These are phyloP conservation scores for Sebastes baramenuke DNA, from an alignment of 2,797 vertebrate genomes.

Conservation along the genomic window DNA sequence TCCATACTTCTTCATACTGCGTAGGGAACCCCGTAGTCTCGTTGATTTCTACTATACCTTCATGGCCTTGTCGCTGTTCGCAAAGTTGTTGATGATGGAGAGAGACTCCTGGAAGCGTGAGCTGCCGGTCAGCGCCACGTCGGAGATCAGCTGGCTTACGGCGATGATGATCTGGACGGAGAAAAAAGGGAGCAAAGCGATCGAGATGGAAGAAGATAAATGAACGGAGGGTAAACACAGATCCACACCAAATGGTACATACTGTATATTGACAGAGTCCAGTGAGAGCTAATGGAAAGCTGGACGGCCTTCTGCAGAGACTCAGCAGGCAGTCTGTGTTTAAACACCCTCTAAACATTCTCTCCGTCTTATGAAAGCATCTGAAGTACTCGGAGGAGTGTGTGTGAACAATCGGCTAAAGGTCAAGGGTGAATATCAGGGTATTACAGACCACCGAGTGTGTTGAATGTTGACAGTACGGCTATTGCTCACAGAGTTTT, in stretches of 20 bases:
- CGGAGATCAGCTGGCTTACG: conserved; percentile 96
- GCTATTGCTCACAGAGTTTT: not conserved
- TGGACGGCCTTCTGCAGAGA: not conserved
- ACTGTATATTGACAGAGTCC: not conserved
- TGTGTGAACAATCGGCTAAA: not conserved
- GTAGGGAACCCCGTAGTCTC: no score
- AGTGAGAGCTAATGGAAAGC: conserved; percentile 1
- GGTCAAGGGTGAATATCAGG: not conserved
- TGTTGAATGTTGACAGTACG: not conserved
- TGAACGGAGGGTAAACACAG: not conserved
- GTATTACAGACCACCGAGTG: not conserved
- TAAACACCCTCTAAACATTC: conserved; percentile 4
- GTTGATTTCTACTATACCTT: conserved; percentile 83
- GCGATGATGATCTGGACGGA: conserved; percentile 93
- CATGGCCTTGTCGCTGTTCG: conserved; percentile 96
- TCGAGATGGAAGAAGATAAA: not conserved
- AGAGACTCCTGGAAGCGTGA: conserved; percentile 97
- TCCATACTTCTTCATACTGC: no score
- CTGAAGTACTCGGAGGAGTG: not conserved
- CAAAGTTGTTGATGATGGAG: conserved; percentile 98
- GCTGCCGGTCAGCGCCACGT: conserved; percentile 93
- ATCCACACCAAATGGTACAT: not conserved
- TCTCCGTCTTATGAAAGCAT: not conserved
- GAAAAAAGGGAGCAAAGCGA: not conserved
- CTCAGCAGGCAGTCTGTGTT: not conserved